phyloP scores from a whole-genome alignment of 2,888 invertebrate genomes.

The Sceliomorpha sp. region DNA sequence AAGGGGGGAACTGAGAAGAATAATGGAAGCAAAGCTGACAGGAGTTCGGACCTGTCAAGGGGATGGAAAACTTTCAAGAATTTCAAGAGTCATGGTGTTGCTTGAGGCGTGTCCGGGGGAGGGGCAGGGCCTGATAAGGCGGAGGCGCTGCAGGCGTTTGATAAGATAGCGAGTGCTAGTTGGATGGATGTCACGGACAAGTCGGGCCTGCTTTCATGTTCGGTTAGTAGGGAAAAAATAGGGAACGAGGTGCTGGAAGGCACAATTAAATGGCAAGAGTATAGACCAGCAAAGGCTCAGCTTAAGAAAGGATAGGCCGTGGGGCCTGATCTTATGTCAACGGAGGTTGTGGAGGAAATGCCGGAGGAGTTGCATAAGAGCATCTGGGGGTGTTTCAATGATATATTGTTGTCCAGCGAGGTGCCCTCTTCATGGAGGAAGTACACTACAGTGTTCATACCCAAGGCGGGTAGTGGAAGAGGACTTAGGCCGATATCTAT shows the following conservation, averaged over 20 bases:
- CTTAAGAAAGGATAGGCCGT: conserved; percentile 9
- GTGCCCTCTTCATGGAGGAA: not conserved
- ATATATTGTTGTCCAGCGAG: not conserved
- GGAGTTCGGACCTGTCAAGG: not conserved
- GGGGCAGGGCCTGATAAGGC: not conserved
- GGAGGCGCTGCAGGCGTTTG: conserved; percentile 3
- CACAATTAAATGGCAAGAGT: conserved; percentile 2
- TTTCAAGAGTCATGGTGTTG: no score
- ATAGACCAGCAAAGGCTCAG: not conserved
- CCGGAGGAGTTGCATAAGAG: not conserved
- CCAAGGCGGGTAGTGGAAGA: conserved; percentile 12
- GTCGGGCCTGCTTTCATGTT: not conserved
- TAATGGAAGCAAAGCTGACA: no score
- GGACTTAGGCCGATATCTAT: conserved; percentile 24
- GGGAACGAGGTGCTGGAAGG: not conserved
- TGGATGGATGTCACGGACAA: not conserved
- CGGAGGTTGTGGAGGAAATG: not conserved
- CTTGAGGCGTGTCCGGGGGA: no score
- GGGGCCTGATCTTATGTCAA: conserved; percentile 18
- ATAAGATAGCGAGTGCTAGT: conserved; percentile 8
- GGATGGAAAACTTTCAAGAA: conserved; percentile 12
- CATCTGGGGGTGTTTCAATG: conserved; percentile 4
- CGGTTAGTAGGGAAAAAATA: not conserved
- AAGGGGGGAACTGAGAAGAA: no score
- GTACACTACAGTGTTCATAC: conserved; percentile 22